A percentile compares a stretch with the other conserved stretches of the same genome.
phyloP scores from a whole-genome alignment of 2,888 invertebrate species.

The Lasiommata megera region DNA sequence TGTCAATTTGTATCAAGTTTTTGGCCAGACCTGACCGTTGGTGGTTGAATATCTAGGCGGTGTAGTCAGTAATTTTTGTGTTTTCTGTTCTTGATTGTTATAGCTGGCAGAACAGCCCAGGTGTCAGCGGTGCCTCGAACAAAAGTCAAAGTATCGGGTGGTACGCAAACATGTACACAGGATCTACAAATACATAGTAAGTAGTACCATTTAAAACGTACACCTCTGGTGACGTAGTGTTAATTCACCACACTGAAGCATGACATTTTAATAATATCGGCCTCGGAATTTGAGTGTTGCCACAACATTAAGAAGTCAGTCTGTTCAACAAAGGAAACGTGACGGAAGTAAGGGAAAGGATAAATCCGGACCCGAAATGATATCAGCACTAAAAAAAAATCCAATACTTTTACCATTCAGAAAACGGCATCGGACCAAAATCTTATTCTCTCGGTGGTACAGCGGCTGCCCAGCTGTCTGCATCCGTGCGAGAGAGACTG shows the following conservation, averaged over 20 bases:
- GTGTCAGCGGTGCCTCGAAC: slow-evolving; percentile 92
- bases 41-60: no score
- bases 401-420: slow-evolving; percentile 47
- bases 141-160: slow-evolving; percentile 94
- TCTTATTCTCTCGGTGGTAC: slow-evolving; percentile 93
- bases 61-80: no score
- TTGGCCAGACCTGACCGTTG: no score
- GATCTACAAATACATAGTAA: slow-evolving; percentile 87
- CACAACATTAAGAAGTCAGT: no score
- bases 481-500: slow-evolving; percentile 91
- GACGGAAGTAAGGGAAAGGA: no score
- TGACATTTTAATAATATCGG: no score
- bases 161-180: slow-evolving; percentile 92
- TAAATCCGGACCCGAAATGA: neutral
- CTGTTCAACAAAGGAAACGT: no score
- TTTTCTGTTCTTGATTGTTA: neutral
- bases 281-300: no score
- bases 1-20: no score
- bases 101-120: slow-evolving; percentile 86
- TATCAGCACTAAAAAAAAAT: neutral
- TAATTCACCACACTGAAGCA: no score
- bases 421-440: slow-evolving; percentile 89
- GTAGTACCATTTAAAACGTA: slow-evolving; percentile 33
- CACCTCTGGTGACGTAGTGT: no score
- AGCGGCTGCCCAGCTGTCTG: slow-evolving; percentile 92